Conservation (phyloP, 1,140 invertebrate species). For the Pygmarrhopalites habei region DNA sequence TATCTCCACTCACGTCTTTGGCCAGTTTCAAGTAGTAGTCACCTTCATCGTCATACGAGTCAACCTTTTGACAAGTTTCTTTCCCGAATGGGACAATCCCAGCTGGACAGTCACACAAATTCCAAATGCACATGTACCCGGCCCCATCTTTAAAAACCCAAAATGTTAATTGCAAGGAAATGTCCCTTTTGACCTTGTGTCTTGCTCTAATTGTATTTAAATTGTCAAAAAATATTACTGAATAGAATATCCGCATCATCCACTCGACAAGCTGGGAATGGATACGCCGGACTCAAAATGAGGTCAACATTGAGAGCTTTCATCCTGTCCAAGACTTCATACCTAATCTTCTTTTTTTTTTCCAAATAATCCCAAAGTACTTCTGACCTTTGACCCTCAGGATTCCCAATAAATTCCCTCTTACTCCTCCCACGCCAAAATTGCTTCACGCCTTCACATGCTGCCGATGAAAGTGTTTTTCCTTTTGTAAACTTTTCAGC, state of each 20-base stretch:
- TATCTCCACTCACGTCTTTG: too few species aligned
- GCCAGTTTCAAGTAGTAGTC: too few species aligned
- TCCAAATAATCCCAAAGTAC: not conserved
- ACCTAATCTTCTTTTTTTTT: not conserved
- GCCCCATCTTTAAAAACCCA: too few species aligned
- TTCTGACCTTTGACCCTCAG: not conserved
- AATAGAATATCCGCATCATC: not conserved
- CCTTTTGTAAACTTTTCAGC: not conserved
- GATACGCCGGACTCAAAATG: not conserved
- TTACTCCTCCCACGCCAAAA: not conserved
- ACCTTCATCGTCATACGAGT: too few species aligned
- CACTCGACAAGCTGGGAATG: not conserved
- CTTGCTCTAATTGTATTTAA: too few species aligned
- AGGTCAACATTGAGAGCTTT: not conserved
- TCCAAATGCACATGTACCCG: too few species aligned
- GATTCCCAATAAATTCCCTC: not conserved
- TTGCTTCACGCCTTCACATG: not conserved
- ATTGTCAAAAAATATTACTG: not conserved
- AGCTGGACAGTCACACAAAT: too few species aligned
- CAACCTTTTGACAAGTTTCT: too few species aligned
- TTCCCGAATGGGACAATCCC: too few species aligned
- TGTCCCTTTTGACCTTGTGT: too few species aligned
- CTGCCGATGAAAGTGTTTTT: not conserved
- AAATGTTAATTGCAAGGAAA: too few species aligned
- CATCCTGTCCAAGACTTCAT: slow-evolving; percentile 3